phyloP scores from a whole-genome alignment of 2,888 invertebrate species.

The Falcaria lacertinaria region DNA sequence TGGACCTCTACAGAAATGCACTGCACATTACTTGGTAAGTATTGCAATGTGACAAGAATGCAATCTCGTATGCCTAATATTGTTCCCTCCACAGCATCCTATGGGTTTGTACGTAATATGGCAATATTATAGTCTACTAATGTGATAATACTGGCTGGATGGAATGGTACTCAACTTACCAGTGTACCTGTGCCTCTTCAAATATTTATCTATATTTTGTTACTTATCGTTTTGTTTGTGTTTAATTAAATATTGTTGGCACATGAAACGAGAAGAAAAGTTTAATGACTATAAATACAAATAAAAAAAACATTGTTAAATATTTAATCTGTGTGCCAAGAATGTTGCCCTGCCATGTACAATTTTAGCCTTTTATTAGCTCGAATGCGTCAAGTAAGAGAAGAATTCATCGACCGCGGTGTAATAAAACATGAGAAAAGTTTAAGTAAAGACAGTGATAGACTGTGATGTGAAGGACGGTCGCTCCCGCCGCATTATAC shows the following conservation, averaged over 20 bases:
- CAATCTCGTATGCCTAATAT: slow-evolving; percentile 11
- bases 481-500: slow-evolving; percentile 40
- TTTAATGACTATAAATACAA: no score
- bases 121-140: no score
- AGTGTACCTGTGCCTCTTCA: no score
- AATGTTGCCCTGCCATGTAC: not conserved
- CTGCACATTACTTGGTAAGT: slow-evolving; percentile 48
- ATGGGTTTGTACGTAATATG: slow-evolving; percentile 19
- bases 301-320: no score
- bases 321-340: not conserved
- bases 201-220: slow-evolving; percentile 7
- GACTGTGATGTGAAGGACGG: slow-evolving; percentile 51
- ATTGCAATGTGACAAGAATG: slow-evolving; percentile 14
- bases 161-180: no score
- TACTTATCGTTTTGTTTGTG: no score
- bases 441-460: slow-evolving; percentile 29
- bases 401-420: not conserved
- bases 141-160: no score
- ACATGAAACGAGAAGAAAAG: no score
- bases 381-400: not conserved
- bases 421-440: slow-evolving; percentile 20
- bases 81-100: slow-evolving; percentile 24
- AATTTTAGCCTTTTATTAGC: not conserved
- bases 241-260: no score
- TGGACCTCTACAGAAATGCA: slow-evolving; percentile 35